Base-by-base conservation (phyloP, 2,113 vertebrate genomes). In the Menidia beryllina region DNA sequence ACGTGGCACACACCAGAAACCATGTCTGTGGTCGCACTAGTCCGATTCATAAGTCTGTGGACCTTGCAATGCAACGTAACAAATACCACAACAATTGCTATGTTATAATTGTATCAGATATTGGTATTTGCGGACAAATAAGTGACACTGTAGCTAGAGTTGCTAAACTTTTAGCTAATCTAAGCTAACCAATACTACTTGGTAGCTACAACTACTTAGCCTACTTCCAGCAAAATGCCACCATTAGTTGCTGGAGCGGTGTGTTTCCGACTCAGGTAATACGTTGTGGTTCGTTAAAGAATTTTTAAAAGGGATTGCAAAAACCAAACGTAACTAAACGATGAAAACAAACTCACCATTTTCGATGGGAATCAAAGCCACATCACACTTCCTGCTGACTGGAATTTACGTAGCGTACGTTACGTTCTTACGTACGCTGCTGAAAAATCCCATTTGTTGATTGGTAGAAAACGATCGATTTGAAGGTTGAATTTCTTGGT, bases 341-440 rank as follows among this genome's bases (percentile, higher is more conserved):
- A 30, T 10, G 7, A 72, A 60, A 52, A 74, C 34, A 75, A 71
- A 39, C 87, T 85, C 71, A 91, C 91, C 91, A 93, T 92, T 90
- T 72, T 90, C 72, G 79, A 79, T 49, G 41, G 52, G 17, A 74
- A 47, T 90, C 84, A 91, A 77, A 85, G 91, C 89, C 92, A 91
- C 91, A 91, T 92, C 83, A 91, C 82, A 93, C 89, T 92, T 92
- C 91, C 89, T 73, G 60, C 54, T 74, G 41, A 41, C 23, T 45
- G 68, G 79, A 87, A 57, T n/a, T 73, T 55, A 84, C 89, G 87
- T 84, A 60, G 63, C 34, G 2, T n/a, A 45, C 41, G 41, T 45
- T 5, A n/a, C 19, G 86, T 30, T 30, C 24, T 1, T 1, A 69
- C 84, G 86, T 30, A 38, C 24, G 5, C 15, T 20, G 21, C 2